phyloP scores from a whole-genome alignment of 1,140 invertebrate species.

The Drosophila ohnishii region DNA sequence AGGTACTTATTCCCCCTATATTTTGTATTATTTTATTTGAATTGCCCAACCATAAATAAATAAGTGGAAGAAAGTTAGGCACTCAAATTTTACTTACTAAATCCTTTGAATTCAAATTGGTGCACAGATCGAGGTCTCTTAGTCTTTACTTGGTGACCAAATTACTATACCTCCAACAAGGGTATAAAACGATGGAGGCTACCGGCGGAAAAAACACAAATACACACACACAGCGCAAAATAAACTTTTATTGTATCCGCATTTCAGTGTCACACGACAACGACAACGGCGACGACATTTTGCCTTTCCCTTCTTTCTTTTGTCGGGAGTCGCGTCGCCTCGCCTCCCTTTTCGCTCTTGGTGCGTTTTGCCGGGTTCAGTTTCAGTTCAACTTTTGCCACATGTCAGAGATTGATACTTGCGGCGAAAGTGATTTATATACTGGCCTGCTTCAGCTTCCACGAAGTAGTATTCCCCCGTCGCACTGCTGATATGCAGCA shows the following conservation, averaged over 20 bases:
- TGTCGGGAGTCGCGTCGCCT: conserved; percentile 10
- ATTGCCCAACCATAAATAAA: neutral
- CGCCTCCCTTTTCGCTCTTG: conserved; percentile 4
- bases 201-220: conserved; percentile 2
- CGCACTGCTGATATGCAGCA: conserved; percentile 44
- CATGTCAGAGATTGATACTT: conserved; percentile 79
- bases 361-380: conserved; percentile 28
- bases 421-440: conserved; percentile 78
- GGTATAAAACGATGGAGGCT: conserved; percentile 18
- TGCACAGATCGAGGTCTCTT: neutral
- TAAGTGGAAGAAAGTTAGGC: neutral
- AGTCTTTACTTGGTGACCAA: neutral
- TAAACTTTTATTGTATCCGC: conserved; percentile 81
- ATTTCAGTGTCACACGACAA: conserved; percentile 73
- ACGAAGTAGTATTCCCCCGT: neutral
- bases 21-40: neutral
- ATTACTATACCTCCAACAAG: conserved; percentile 14
- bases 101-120: neutral
- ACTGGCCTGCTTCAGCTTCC: conserved; percentile 44
- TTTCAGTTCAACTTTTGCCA: conserved; percentile 63
- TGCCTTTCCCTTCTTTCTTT: conserved; percentile 50
- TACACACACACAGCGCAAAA: conserved; percentile 20
- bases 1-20: too few species aligned
- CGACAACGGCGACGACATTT: conserved; percentile 50
- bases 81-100: neutral